Base-by-base conservation (phyloP, 2,797 vertebrate species). In the Moxostoma hubbsi region DNA sequence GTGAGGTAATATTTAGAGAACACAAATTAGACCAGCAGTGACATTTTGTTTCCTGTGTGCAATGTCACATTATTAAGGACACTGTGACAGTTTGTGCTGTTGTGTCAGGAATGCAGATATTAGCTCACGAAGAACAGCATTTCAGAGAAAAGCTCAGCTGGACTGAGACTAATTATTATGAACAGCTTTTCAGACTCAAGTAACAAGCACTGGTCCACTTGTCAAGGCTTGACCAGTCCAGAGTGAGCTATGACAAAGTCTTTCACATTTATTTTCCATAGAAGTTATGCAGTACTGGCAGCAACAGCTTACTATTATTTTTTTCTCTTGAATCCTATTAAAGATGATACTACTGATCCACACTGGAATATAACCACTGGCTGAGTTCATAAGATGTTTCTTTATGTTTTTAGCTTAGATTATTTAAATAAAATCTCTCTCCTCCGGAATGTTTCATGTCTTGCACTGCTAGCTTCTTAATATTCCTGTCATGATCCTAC, bases 401-500 rank as follows among this genome's bases (percentile, higher is more conserved):
- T 63, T 79, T 65, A 61, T 65, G 61, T 58, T 82, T 77, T 82
- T 66, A 61, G 75, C 66, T 73, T 69, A 57, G 57, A 67, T 58
- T 74, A 57, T 79, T 79, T 82, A 65, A 69, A 24, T 2, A 79
- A 66, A 70, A 24, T 69, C 47, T 69, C 65, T 73, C 75, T 82
- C 64, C 71, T 43, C 58, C 57, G 74, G 71, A 70, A 79, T 55
- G 57, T 82, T 68, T 82, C 15, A 82, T 73, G 64, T 78, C 51
- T 63, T 15, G 70, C 81, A 43, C 51, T 12, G 45, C 50, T 24
- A 50, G 65, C 76, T 64, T 36, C 51, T 82, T 79, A 75, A 82
- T 65, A 82, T 78, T 78, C 71, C 64, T 69, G 75, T 68, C 75
- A 64, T 68, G 70, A 62, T 49, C 59, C 70, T 74, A 82, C 63